Conservation (phyloP, 1,140 invertebrate species). For the Listronotus oregonensis region DNA sequence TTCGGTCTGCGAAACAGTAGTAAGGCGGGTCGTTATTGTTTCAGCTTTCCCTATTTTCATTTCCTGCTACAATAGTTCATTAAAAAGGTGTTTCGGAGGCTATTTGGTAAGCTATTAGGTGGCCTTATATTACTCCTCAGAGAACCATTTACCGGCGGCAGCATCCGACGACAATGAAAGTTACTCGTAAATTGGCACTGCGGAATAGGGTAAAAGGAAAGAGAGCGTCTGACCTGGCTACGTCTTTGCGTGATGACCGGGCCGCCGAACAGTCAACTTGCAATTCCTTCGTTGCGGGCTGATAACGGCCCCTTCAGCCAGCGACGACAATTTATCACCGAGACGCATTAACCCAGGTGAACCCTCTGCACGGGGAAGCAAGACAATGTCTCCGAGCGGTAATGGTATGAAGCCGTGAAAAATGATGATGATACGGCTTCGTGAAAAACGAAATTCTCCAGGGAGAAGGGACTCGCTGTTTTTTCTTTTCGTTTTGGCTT, state of each 20-base stretch:
- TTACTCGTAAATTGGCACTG: conserved; percentile 52
- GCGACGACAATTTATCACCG: conserved; percentile 56
- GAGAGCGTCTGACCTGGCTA: conserved; percentile 25
- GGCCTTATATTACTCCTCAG: conserved; percentile 66
- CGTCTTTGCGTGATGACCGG: conserved; percentile 36
- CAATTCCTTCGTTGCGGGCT: conserved; percentile 44
- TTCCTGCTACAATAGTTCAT: conserved; percentile 71
- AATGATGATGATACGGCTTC: conserved; percentile 55
- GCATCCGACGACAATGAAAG: conserved; percentile 55
- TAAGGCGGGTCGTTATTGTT: conserved; percentile 50
- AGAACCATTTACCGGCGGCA: conserved; percentile 61
- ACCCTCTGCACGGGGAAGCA: conserved; percentile 47
- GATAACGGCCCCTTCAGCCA: conserved; percentile 39
- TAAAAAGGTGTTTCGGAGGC: conserved; percentile 72
- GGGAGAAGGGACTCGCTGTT: conserved; percentile 35
- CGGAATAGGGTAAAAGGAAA: conserved; percentile 29
- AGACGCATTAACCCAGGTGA: conserved; percentile 56
- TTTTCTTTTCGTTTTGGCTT: conserved; percentile 23
- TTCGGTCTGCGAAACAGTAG: conserved; percentile 34
- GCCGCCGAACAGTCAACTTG: conserved; percentile 35
- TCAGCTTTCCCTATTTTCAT: conserved; percentile 62
- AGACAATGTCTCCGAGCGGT: conserved; percentile 54
- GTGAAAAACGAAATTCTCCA: conserved; percentile 50
- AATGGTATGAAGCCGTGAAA: conserved; percentile 54
- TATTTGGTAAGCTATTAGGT: conserved; percentile 71